A percentile compares a stretch with the other conserved stretches of the same genome.
Conservation (phyloP, 2,113 vertebrate genomes). For the Tetraodon nigroviridis region DNA sequence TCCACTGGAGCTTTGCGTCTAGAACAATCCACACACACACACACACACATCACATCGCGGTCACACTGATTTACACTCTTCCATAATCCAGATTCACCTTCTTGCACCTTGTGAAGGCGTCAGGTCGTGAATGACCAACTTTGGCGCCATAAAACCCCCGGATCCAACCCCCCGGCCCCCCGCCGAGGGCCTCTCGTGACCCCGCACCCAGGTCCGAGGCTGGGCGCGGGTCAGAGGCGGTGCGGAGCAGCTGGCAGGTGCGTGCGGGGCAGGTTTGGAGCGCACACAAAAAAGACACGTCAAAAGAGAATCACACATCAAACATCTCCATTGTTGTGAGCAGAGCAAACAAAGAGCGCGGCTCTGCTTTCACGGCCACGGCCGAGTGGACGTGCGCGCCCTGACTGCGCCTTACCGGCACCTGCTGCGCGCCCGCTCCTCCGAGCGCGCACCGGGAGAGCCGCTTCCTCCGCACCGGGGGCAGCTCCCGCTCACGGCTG, state of each 20-base stretch:
- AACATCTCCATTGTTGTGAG: slow-evolving; percentile 44
- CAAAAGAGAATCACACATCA: slow-evolving; percentile 49
- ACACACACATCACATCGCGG: background rate
- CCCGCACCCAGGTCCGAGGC: slow-evolving; percentile 1
- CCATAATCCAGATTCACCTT: slow-evolving; percentile 10
- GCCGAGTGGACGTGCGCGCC: background rate
- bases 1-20: background rate
- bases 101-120: slow-evolving; percentile 33
- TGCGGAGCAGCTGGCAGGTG: slow-evolving; percentile 54
- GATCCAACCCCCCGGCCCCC: slow-evolving; percentile 3
- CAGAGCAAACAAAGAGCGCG: slow-evolving; percentile 54
- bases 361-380: slow-evolving; percentile 12
- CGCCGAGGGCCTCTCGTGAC: slow-evolving; percentile 16
- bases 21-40: background rate
- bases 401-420: slow-evolving; percentile 44
- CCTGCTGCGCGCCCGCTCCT: slow-evolving; percentile 34
- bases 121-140: slow-evolving; percentile 18
- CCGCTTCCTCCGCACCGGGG: slow-evolving; percentile 24
- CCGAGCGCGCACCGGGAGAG: slow-evolving; percentile 26
- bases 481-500: slow-evolving; percentile 34
- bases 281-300: background rate
- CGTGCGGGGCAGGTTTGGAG: slow-evolving; percentile 16
- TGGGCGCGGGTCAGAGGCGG: slow-evolving; percentile 20
- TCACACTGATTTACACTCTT: slow-evolving; percentile 21
- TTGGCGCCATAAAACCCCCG: slow-evolving; percentile 25